A percentile compares a stretch with the other conserved stretches of the same genome.
phyloP scores from a whole-genome alignment of 2,113 vertebrate species.

The Sylvietta virens region DNA sequence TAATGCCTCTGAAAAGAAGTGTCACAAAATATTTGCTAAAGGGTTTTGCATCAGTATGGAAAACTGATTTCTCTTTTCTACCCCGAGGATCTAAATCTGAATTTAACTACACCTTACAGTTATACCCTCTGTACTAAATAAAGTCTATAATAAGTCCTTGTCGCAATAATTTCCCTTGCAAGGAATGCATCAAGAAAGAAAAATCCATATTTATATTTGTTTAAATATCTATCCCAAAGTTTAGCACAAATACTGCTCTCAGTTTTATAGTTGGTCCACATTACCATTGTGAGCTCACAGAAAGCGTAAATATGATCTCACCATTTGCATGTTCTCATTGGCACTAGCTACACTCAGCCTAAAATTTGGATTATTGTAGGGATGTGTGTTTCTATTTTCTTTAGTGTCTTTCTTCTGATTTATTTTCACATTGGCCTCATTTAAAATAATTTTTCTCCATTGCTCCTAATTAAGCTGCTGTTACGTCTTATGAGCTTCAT shows the following conservation, averaged over 20 bases:
- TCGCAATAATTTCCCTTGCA: not conserved
- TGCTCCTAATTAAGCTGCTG: constrained; percentile 39
- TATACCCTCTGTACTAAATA: not conserved
- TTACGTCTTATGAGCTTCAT: not conserved
- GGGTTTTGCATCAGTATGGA: not conserved
- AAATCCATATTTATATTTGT: not conserved
- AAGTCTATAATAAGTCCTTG: not conserved
- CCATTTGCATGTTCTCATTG: not conserved
- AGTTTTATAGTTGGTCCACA: not conserved
- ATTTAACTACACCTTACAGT: not conserved
- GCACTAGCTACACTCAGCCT: not conserved
- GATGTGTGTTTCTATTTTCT: not conserved
- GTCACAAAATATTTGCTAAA: not conserved
- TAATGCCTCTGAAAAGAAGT: not conserved
- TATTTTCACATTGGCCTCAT: not conserved
- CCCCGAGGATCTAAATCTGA: not conserved
- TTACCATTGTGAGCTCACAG: rapidly evolving
- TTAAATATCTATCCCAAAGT: not conserved
- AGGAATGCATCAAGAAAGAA: not conserved
- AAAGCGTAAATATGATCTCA: not conserved
- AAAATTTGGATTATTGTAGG: not conserved
- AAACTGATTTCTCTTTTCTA: not conserved
- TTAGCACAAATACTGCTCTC: not conserved
- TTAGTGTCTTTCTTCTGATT: not conserved
- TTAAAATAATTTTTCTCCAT: not conserved